Evolutionary conservation across 2,888 invertebrate species (phyloP).

Genomic region (Ernsta delagoae): DNA sequence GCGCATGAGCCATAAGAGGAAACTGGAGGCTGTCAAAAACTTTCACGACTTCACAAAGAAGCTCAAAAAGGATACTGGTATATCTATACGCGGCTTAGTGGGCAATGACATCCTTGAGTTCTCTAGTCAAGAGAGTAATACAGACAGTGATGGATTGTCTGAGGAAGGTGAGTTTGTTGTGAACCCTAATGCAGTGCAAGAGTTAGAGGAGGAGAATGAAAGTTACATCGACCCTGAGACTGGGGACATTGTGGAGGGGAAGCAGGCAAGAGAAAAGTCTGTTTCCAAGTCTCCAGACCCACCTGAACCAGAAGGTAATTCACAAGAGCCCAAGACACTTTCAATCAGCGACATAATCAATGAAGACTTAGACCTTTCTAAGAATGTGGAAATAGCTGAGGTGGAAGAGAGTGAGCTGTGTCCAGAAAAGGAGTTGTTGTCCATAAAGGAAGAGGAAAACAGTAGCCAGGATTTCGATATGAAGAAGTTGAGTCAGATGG

Average conservation of each 20-base stretch:
- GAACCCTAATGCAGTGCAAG: conserved; percentile 75
- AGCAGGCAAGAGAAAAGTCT: conserved; percentile 46
- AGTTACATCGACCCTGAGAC: conserved; percentile 82
- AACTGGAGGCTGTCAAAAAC: conserved; percentile 80
- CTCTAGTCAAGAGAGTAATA: conserved; percentile 74
- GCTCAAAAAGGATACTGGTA: conserved; percentile 81
- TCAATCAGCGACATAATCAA: conserved; percentile 80
- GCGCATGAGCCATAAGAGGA: conserved; percentile 79
- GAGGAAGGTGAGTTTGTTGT: conserved; percentile 77
- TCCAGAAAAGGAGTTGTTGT: conserved; percentile 72
- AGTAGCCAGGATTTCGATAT: conserved; percentile 83
- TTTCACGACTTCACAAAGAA: conserved; percentile 82
- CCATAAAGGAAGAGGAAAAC: conserved; percentile 70
- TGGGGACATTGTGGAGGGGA: conserved; percentile 73
- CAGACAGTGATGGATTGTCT: conserved; percentile 80
- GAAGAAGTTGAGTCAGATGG: conserved; percentile 87
- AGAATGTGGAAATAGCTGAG: conserved; percentile 80
- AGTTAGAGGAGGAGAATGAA: conserved; percentile 76
- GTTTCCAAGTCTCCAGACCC: conserved; percentile 36
- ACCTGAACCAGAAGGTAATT: conserved; percentile 41
- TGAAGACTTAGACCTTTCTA: conserved; percentile 75
- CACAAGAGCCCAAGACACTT: conserved; percentile 68
- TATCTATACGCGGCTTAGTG: conserved; percentile 77
- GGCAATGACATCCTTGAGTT: conserved; percentile 78
- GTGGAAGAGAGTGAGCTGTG: conserved; percentile 76